These are phyloP conservation scores for Micrasema minimum DNA, from an alignment of 1,140 invertebrate species.

Conservation along the genomic window DNA sequence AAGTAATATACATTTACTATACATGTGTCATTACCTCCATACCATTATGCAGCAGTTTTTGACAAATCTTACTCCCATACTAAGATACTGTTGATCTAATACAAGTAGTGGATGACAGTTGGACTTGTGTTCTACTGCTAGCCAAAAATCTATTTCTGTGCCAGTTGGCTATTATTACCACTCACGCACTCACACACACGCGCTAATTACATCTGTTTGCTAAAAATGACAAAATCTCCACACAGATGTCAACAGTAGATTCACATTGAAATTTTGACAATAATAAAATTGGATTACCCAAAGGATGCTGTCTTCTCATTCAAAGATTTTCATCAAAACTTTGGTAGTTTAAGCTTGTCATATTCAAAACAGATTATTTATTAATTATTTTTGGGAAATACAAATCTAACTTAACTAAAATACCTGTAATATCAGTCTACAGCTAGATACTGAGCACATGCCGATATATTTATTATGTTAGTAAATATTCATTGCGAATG, in stretches of 20 bases:
- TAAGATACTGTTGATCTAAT: background rate
- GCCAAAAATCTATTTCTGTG: constrained; percentile 24
- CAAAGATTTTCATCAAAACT: too few species aligned
- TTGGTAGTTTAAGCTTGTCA: too few species aligned
- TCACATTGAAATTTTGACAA: too few species aligned
- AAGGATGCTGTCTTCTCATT: too few species aligned
- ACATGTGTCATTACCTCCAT: constrained; percentile 18
- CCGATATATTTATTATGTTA: constrained; percentile 11
- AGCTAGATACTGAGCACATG: too few species aligned
- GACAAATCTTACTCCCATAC: constrained; percentile 19
- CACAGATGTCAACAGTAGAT: too few species aligned
- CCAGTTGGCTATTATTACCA: background rate
- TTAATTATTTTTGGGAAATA: too few species aligned
- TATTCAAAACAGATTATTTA: too few species aligned
- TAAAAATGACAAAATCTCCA: background rate
- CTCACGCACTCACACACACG: background rate
- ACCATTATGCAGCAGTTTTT: constrained; percentile 43
- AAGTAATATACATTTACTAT: too few species aligned
- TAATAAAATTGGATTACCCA: too few species aligned
- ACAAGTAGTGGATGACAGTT: constrained; percentile 1
- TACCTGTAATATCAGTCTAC: too few species aligned
- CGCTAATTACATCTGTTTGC: background rate
- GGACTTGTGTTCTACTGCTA: constrained; percentile 12
- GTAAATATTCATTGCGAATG: constrained; percentile 19
- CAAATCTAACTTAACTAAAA: too few species aligned